Evolutionary conservation across 2,113 vertebrate genomes (phyloP), one percentile per base, ranked within the genome.

Genomic region (Sinocyclocheilus rhinocerous): DNA sequence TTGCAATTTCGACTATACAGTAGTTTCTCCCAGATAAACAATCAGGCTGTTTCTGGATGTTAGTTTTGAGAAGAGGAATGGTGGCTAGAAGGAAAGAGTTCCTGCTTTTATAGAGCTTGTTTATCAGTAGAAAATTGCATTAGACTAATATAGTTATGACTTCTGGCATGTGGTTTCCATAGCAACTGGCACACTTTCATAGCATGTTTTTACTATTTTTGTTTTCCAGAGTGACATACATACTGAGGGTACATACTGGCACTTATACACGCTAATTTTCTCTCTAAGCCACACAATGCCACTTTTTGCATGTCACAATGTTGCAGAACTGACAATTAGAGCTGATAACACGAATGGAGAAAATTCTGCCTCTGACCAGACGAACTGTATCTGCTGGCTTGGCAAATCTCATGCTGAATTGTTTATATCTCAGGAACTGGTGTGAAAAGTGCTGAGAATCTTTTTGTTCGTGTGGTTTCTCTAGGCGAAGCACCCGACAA

Each of bases 401-500:
- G 8, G 16, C 13, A 8, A 10, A n/a, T 69, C 45, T 39, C 57
- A 15, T 48, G 67, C n/a, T 36, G 24, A 42, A 65, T 52, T 55
- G 36, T 83, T 59, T 83, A 20, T 57, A 26, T 81, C 59, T 26
- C 7, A 63, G 42, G n/a, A 84, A 78, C 73, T 57, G 10, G 36
- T 63, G n/a, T 24, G 36, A 65, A 84, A 86, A 67, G 73, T 8
- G 20, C 70, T 85, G 63, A 73, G 36, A 8, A 63, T 39, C 39
- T 39, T 33, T 67, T 50, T 78, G 75, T 55, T 75, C 76, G 1
- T 88, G 52, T 82, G 22, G 86, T 45, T 87, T 89, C 67, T 39
- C 86, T 86, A 99, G 98, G 97, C 0, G 98, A 99, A 93, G 95
- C 97, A 88, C 96, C 97, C 83, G 94, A 97, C 90, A 93, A 96